Conservation (phyloP, 35 echinoderm and acorn worm species). For the Heliocidaris erythrogramma region DNA sequence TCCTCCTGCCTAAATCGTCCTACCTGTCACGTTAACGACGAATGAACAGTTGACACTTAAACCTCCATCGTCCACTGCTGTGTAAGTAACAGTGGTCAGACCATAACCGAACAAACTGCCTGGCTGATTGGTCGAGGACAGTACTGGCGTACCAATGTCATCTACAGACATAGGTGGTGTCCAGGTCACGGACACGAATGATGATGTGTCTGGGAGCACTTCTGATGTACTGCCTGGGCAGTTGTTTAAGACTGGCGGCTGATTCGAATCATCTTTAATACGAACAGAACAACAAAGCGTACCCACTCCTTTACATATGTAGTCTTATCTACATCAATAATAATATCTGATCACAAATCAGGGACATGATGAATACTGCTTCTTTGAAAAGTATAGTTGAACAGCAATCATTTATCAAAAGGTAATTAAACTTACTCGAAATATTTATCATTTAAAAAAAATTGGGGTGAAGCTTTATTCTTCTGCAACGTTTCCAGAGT, state of each 20-base stretch:
- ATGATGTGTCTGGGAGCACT: neutral
- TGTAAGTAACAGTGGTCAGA: neutral
- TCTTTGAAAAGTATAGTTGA: too few species aligned
- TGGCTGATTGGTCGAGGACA: neutral
- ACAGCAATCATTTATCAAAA: too few species aligned
- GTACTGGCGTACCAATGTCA: neutral
- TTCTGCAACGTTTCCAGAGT: too few species aligned
- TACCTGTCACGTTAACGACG: constrained; percentile 13
- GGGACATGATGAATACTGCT: too few species aligned
- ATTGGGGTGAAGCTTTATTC: too few species aligned
- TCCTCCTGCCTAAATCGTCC: too few species aligned
- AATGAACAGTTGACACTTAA: neutral
- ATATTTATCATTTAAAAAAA: too few species aligned
- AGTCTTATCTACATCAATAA: too few species aligned
- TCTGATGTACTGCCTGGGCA: constrained; percentile 38
- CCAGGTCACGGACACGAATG: constrained; percentile 57
- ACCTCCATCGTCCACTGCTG: neutral
- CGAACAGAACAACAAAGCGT: too few species aligned
- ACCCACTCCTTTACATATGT: too few species aligned
- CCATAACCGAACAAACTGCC: neutral
- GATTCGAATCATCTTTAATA: neutral
- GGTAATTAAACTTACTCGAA: too few species aligned
- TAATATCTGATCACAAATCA: too few species aligned
- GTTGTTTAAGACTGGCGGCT: constrained; percentile 54
- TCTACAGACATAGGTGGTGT: constrained; percentile 18